Percentiles rank a stretch among this genome's conserved stretches.
Conservation (phyloP, 2,113 vertebrate genomes). For the Edolisoma coerulescens region DNA sequence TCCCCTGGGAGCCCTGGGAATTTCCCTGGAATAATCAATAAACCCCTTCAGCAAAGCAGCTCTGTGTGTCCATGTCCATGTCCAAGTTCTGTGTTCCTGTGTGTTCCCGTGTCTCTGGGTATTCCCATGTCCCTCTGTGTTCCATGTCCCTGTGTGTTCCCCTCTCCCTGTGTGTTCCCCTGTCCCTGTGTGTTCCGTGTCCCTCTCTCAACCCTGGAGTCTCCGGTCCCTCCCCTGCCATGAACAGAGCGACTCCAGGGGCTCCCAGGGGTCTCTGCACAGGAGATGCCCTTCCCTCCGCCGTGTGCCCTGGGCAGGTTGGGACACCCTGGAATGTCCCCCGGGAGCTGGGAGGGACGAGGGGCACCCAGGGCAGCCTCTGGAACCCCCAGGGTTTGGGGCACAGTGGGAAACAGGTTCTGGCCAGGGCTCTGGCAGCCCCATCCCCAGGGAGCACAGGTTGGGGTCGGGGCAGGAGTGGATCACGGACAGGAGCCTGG, state of each 20-base stretch:
- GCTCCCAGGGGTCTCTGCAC: background rate
- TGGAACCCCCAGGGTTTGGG: background rate
- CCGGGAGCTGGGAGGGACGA: background rate
- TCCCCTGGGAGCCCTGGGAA: background rate
- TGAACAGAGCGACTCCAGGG: background rate
- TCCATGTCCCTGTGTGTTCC: no score
- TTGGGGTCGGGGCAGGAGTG: background rate
- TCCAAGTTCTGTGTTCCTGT: no score
- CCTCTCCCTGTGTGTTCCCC: no score
- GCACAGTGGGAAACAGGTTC: background rate
- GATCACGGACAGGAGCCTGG: background rate
- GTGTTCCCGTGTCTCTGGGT: background rate
- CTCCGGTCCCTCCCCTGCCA: background rate
- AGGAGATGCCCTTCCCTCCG: background rate
- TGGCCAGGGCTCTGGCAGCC: background rate
- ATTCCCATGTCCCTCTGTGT: background rate
- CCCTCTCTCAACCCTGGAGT: background rate
- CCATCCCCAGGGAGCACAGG: background rate
- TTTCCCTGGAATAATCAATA: background rate
- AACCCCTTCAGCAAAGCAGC: background rate
- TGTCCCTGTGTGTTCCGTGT: no score
- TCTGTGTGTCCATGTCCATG: accelerated
- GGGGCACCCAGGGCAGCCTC: background rate
- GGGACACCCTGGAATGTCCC: background rate
- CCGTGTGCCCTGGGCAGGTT: background rate